Percentiles rank a stretch among this genome's conserved stretches.
Evolutionary conservation across 2,797 vertebrate species (phyloP).

Genomic region (Taeniopygia guttata): DNA sequence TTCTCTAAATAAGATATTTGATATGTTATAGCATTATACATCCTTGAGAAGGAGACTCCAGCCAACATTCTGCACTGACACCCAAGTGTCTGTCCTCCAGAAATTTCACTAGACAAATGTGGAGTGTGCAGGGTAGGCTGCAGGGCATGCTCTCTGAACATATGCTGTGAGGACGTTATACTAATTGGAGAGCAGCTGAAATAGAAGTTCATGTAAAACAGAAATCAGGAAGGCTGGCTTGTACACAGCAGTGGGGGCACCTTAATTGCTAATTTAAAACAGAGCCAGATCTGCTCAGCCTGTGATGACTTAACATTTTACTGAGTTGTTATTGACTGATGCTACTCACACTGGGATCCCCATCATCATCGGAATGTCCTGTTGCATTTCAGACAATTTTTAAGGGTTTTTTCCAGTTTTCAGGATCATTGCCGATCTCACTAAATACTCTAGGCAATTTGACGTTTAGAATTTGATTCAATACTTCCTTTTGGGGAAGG

Average conservation of each 20-base stretch:
- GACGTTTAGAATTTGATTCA: neutral
- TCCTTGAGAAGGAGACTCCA: neutral
- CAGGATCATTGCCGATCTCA: neutral
- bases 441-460: neutral
- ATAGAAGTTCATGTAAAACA: neutral
- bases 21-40: neutral
- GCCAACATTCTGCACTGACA: neutral
- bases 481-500: neutral
- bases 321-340: neutral
- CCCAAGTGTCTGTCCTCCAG: neutral
- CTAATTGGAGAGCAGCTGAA: neutral
- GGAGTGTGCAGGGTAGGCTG: neutral
- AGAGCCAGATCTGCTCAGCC: neutral
- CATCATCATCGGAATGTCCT: neutral
- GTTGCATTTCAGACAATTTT: neutral
- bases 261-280: neutral
- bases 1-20: neutral
- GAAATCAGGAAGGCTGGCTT: neutral
- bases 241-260: neutral
- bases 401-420: neutral
- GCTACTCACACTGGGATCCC: fast-evolving
- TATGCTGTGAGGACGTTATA: neutral
- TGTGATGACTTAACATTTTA: neutral
- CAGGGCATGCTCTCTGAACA: neutral
- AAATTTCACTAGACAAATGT: neutral